Percentiles rank a stretch among this genome's conserved stretches.
phyloP scores from a whole-genome alignment of 2,797 vertebrate species.

The Enoplosus armatus region DNA sequence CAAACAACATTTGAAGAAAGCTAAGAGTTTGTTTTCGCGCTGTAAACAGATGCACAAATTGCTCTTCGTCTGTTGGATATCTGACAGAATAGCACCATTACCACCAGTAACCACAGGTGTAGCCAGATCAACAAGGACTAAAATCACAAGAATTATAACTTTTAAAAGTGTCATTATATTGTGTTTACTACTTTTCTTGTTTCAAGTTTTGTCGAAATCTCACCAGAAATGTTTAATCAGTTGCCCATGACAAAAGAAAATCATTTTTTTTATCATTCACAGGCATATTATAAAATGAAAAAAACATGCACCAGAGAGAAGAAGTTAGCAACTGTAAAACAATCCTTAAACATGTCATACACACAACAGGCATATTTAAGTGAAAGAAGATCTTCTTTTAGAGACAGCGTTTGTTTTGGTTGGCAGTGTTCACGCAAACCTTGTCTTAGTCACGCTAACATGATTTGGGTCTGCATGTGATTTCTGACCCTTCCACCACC shows the following conservation, averaged over 20 bases:
- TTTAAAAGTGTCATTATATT: neutral
- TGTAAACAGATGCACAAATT: too few species aligned
- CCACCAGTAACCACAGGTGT: neutral
- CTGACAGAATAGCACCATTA: neutral
- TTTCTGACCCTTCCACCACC: slow-evolving; percentile 53
- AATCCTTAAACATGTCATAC: slow-evolving; percentile 3
- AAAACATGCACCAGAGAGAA: neutral
- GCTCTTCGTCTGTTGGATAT: neutral
- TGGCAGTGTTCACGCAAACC: slow-evolving; percentile 56
- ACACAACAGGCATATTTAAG: slow-evolving; percentile 12
- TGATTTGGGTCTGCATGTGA: slow-evolving; percentile 57
- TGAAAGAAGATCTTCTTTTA: slow-evolving; percentile 30
- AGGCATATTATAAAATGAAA: neutral
- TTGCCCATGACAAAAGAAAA: neutral
- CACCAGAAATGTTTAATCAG: neutral
- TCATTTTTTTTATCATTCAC: neutral
- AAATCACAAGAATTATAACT: neutral
- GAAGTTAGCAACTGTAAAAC: neutral
- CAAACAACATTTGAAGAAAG: neutral
- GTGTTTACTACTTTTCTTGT: neutral
- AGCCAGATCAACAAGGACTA: neutral
- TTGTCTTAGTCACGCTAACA: slow-evolving; percentile 56
- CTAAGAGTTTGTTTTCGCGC: too few species aligned
- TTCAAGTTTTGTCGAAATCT: neutral
- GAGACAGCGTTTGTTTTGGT: slow-evolving; percentile 52